Evolutionary conservation across 2,113 vertebrate genomes (phyloP).

Genomic region (Nycticryphes semicollaris): DNA sequence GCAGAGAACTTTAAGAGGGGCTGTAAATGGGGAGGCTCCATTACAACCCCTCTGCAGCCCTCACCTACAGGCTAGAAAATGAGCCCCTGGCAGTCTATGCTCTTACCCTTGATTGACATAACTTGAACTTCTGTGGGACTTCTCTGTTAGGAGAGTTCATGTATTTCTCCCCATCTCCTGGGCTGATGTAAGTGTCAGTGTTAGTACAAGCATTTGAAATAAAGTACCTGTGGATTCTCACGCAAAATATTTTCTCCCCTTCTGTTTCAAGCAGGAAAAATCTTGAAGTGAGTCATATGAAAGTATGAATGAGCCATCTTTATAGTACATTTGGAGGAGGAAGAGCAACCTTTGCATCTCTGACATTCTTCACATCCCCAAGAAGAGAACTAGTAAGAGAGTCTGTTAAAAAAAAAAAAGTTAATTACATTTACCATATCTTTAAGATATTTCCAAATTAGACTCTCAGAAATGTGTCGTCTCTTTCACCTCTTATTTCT

Average conservation of each 20-base stretch:
- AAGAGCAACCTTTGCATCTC: background rate
- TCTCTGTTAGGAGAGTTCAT: background rate
- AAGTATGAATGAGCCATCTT: background rate
- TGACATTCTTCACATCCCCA: background rate
- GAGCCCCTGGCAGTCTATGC: background rate
- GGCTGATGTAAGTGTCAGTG: background rate
- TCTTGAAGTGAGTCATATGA: background rate
- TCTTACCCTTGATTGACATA: background rate
- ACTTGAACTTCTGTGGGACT: background rate
- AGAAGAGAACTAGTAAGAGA: background rate
- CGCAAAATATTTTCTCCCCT: background rate
- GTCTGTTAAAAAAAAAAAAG: background rate
- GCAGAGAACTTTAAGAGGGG: background rate
- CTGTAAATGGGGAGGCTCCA: background rate
- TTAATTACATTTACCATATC: background rate
- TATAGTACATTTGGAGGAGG: background rate
- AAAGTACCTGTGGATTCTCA: background rate
- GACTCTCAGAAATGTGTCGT: background rate
- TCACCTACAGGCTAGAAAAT: background rate
- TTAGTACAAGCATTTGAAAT: background rate
- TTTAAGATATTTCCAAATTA: background rate
- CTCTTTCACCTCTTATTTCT: background rate
- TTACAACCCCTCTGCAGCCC: background rate
- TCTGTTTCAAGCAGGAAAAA: background rate
- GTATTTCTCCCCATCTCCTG: background rate